Conservation (phyloP, 2,888 invertebrate species). For the Furcula furcula region DNA sequence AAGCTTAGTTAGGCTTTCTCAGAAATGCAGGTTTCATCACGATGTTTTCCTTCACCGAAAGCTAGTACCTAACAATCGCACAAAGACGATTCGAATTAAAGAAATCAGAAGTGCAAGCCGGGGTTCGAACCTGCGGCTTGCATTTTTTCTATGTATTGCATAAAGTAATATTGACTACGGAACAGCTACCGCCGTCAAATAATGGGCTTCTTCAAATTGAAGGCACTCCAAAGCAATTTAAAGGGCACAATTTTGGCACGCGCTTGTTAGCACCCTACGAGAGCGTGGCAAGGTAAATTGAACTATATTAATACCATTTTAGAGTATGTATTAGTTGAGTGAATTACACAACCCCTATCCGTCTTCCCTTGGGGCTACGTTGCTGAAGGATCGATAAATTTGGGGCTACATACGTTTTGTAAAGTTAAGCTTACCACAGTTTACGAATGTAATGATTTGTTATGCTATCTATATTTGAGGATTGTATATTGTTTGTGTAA, state of each 20-base stretch:
- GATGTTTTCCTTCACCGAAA: no score
- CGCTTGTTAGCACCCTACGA: constrained; percentile 39
- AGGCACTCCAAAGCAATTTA: constrained; percentile 33
- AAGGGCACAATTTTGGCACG: constrained; percentile 45
- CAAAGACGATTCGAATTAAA: no score
- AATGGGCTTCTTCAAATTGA: constrained; percentile 4
- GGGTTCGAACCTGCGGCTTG: no score
- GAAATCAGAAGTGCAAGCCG: no score
- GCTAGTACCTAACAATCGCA: no score
- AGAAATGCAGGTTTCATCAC: no score
- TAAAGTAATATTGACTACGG: no score
- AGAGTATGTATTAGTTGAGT: constrained; percentile 8
- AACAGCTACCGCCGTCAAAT: no score
- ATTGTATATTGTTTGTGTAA: no score
- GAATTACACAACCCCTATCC: constrained; percentile 19
- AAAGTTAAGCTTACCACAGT: neutral
- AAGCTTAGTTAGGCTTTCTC: no score
- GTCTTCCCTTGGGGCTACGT: constrained; percentile 21
- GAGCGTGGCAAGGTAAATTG: constrained; percentile 13
- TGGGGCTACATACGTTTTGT: constrained; percentile 20
- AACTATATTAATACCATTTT: constrained; percentile 6
- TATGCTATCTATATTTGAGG: neutral
- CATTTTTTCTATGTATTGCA: no score
- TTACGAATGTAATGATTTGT: no score
- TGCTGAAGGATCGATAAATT: constrained; percentile 31